Base-by-base conservation (phyloP, 2,888 invertebrate genomes). In the Lomographa bimaculata region DNA sequence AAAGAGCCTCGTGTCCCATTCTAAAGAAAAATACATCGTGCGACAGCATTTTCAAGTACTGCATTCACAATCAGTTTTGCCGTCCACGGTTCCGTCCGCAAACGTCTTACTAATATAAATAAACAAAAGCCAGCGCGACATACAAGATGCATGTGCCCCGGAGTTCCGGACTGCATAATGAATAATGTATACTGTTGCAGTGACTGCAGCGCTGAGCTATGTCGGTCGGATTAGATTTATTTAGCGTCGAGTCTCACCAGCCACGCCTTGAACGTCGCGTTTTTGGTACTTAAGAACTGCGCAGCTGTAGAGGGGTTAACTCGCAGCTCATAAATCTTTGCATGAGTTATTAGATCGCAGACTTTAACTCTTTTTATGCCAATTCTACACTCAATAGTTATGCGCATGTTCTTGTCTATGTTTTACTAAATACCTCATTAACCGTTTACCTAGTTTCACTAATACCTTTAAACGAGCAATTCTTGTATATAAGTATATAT, bases 181-280 rank as follows among this genome's bases (percentile, higher is more conserved):
- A 69, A 70, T 70, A 61, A 68, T 70, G 43, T 62, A 66, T 59
- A 54, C 52, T 36, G 44, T 48, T 55, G 47, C 43, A 60, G 60
- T 58, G 53, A 57, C 58, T 62, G 64, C 64, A 60, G 54, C 46
- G 48, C 60, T 57, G 46, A 51, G 47, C 32, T 41, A 32, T 46
- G 51, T 37, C 39, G 37, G 50, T 46, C 39, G 47, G 50, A 50
- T 54, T 57, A 49, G 50, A 60, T 61, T 63, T 63, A 61, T 65
- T 58, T 56, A 56, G 40, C 52, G 41, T 40, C 10, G 33, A 38
- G 44, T 41, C 24, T 36, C 5, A 12, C 20, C 33, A 35, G 17
- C 19, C 14, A 4, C 17, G 19, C 33, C 14, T 14, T 21, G 39
- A 11, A 30, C 41, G 32, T 28, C 17, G 32, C 18, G 34, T 33